Conservation (phyloP, 2,888 invertebrate species). For the Eupithecia dodoneata region DNA sequence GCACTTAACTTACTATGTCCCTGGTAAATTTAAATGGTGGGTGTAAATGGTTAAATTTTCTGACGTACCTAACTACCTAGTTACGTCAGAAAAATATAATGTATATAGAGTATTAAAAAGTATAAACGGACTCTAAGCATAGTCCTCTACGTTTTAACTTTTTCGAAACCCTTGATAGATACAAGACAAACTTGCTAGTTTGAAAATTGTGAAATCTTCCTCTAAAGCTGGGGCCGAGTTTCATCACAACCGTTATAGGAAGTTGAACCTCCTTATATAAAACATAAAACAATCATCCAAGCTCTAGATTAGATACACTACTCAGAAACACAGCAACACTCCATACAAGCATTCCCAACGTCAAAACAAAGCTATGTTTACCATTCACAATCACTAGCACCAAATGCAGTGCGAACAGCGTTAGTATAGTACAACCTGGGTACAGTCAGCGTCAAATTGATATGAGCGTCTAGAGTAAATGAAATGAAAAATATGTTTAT, state of each 20-base stretch:
- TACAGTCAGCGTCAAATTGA: no score
- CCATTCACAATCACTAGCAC: conserved; percentile 32
- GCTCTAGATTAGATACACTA: conserved; percentile 7
- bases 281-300: conserved; percentile 9
- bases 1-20: no score
- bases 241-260: background rate
- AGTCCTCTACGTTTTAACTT: no score
- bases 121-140: no score
- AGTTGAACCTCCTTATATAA: background rate
- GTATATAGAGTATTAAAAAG: no score
- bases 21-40: no score
- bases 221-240: background rate
- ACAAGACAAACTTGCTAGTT: no score
- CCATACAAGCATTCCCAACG: conserved; percentile 13
- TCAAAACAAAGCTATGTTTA: conserved; percentile 30
- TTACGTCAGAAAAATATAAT: no score
- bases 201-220: background rate
- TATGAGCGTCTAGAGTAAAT: no score
- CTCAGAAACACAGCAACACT: background rate
- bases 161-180: no score
- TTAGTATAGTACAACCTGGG: background rate
- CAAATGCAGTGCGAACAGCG: conserved; percentile 47
- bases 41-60: background rate
- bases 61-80: background rate
- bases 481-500: no score